A percentile compares a stretch with the other conserved stretches of the same genome.
Conservation (phyloP, 2,888 invertebrate species). For the Spilosoma lubricipeda region DNA sequence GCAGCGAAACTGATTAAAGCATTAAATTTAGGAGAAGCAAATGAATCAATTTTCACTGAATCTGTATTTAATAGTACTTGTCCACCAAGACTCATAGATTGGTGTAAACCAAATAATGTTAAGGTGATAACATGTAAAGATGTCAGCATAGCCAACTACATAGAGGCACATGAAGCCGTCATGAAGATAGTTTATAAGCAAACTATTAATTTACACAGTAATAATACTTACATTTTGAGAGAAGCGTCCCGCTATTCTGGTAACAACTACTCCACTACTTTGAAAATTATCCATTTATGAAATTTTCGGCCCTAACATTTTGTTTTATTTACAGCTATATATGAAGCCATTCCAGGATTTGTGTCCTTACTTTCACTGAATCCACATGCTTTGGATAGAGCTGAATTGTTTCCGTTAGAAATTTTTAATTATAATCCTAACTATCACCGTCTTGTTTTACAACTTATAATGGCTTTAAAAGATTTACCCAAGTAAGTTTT, state of each 20-base stretch:
- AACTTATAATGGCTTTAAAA: slow-evolving; percentile 83
- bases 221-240: slow-evolving; percentile 79
- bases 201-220: slow-evolving; percentile 77
- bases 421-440: slow-evolving; percentile 77
- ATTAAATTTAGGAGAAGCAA: slow-evolving; percentile 79
- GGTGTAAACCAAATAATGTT: slow-evolving; percentile 80
- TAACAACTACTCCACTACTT: slow-evolving; percentile 52
- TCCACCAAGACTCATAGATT: slow-evolving; percentile 80
- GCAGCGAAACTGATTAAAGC: slow-evolving; percentile 78
- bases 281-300: slow-evolving; percentile 27
- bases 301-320: slow-evolving; percentile 27
- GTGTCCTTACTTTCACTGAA: slow-evolving; percentile 83
- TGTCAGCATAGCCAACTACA: slow-evolving; percentile 80
- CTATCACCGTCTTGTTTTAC: slow-evolving; percentile 79
- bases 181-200: slow-evolving; percentile 81
- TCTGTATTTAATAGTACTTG: slow-evolving; percentile 81
- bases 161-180: slow-evolving; percentile 84
- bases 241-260: slow-evolving; percentile 82
- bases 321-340: slow-evolving; percentile 71
- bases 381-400: slow-evolving; percentile 80
- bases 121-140: slow-evolving; percentile 83
- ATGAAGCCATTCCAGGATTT: slow-evolving; percentile 84
- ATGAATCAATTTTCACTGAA: slow-evolving; percentile 76
- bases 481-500: slow-evolving; percentile 83
- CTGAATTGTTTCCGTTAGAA: slow-evolving; percentile 78